Conservation (phyloP, 2,888 invertebrate species). For the Eupelmus urozonus region DNA sequence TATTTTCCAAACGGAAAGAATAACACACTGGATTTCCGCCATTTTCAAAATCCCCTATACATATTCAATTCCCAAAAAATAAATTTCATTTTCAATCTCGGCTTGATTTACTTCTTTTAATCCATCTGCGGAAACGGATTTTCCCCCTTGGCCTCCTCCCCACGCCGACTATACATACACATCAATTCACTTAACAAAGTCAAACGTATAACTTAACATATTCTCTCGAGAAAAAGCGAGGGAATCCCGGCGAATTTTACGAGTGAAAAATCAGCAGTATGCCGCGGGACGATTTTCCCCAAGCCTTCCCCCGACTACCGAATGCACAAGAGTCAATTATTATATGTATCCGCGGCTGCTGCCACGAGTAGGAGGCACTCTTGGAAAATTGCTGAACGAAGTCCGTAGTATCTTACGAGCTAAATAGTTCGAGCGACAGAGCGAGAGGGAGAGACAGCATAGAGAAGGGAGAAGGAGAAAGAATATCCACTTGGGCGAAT, state of each 20-base stretch:
- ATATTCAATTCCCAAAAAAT: too few species aligned
- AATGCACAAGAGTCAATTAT: conserved; percentile 34
- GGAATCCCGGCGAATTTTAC: background rate
- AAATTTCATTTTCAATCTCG: too few species aligned
- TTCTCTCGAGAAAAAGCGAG: too few species aligned
- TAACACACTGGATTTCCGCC: too few species aligned
- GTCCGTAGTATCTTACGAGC: conserved; percentile 68
- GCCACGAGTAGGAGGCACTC: conserved; percentile 61
- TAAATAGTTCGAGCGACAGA: conserved; percentile 63
- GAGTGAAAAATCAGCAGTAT: conserved; percentile 51
- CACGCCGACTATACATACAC: background rate
- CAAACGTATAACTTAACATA: background rate
- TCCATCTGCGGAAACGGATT: too few species aligned
- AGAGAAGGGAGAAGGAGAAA: conserved; percentile 54
- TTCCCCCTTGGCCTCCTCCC: too few species aligned
- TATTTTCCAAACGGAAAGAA: too few species aligned
- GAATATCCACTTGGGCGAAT: conserved; percentile 67
- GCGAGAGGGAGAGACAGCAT: background rate
- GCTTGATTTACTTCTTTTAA: too few species aligned
- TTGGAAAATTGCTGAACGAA: conserved; percentile 69
- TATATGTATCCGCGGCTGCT: conserved; percentile 41
- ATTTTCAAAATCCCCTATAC: too few species aligned
- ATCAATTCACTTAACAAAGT: background rate
- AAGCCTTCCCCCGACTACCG: background rate
- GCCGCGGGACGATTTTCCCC: conserved; percentile 45